Evolutionary conservation across 2,113 vertebrate genomes (phyloP).

Genomic region (Peromyscus maniculatus): DNA sequence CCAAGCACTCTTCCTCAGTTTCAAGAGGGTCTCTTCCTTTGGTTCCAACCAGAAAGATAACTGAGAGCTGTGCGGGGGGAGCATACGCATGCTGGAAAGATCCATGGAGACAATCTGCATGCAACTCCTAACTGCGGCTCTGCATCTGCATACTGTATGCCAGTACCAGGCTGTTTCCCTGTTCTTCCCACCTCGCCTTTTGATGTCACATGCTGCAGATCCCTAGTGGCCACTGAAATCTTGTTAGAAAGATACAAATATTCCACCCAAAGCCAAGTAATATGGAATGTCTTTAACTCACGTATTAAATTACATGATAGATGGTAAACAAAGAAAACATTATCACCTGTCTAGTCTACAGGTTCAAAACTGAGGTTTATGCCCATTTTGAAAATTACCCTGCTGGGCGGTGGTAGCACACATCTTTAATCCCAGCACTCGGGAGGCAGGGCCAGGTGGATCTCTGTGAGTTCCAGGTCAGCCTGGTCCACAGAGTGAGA

Average conservation of each 20-base stretch:
- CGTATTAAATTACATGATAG: not conserved
- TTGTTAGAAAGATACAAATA: not conserved
- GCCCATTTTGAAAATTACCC: not conserved
- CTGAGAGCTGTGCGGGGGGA: not conserved
- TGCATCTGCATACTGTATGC: not conserved
- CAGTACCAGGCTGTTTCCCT: not conserved
- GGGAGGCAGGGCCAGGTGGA: too few relatives aligned
- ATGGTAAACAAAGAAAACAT: constrained; percentile 30
- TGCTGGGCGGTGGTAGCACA: too few relatives aligned
- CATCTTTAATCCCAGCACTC: too few relatives aligned
- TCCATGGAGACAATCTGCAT: not conserved
- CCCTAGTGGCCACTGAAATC: not conserved
- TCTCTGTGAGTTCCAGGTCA: too few relatives aligned
- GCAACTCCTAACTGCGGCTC: not conserved
- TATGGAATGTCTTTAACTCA: constrained; percentile 1
- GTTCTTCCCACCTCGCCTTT: not conserved
- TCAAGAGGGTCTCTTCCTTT: not conserved
- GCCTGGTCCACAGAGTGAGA: too few relatives aligned
- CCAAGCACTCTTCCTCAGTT: not conserved
- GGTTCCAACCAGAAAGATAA: not conserved
- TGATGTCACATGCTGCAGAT: not conserved
- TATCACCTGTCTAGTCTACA: not conserved
- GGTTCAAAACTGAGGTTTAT: constrained; percentile 35
- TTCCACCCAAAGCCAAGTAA: not conserved
- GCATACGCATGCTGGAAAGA: not conserved